phyloP scores from a whole-genome alignment of 2,797 vertebrate species.

The Lacerta viridis region DNA sequence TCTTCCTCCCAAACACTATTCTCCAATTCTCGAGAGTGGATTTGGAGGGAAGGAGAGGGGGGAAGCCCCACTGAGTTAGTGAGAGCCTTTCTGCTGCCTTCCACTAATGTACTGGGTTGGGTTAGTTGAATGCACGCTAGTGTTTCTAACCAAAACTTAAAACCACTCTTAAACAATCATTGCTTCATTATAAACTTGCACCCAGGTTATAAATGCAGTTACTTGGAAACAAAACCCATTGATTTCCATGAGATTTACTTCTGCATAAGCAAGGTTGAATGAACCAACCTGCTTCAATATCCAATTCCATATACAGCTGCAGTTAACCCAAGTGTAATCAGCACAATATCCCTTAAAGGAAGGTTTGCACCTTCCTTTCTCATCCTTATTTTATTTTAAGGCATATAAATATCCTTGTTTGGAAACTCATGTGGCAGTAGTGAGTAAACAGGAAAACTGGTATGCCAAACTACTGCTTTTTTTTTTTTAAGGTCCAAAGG shows the following conservation, averaged over 20 bases:
- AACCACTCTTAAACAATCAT: neutral
- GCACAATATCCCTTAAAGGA: too few species aligned
- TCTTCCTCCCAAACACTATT: too few species aligned
- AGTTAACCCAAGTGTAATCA: neutral
- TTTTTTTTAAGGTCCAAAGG: neutral
- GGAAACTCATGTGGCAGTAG: neutral
- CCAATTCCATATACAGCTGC: neutral
- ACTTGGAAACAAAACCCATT: neutral
- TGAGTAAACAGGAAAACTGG: neutral
- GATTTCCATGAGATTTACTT: slow-evolving; percentile 10
- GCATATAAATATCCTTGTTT: too few species aligned
- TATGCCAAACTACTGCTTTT: neutral
- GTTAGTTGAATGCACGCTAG: too few species aligned
- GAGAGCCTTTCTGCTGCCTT: too few species aligned
- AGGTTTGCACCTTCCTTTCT: neutral
- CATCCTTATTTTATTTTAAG: neutral
- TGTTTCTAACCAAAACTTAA: neutral
- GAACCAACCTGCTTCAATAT: neutral
- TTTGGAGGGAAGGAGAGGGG: too few species aligned
- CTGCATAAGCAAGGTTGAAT: neutral
- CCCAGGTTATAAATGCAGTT: neutral
- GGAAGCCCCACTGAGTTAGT: too few species aligned
- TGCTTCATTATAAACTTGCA: neutral
- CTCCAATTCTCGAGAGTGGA: too few species aligned
- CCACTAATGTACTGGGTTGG: too few species aligned